Base-by-base conservation (phyloP, 1,140 invertebrate genomes). In the Cataglyphis hispanica region DNA sequence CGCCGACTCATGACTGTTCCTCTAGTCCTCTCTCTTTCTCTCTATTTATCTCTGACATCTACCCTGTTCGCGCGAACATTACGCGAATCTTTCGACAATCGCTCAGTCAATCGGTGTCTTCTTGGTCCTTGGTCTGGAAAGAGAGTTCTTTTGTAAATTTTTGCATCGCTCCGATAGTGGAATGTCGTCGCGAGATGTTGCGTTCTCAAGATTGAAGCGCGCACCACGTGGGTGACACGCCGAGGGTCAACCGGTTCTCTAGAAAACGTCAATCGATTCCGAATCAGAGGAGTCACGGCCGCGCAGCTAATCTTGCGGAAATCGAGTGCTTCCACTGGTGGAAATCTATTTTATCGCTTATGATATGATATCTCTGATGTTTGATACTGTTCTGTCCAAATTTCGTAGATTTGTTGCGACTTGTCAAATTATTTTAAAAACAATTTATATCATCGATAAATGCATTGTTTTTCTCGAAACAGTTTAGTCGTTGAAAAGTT, bases 91-190 rank as follows among this genome's bases (percentile, higher is more conserved):
- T 70, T 75, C 61, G 56, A 46, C 40, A 22, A 7, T 70, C 60
- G 80, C 16, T 76, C 25, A 50, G 40, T 78, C 53, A 66, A 13
- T 76, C 63, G 60, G 11, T 86, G 50, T 56, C n/a, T 58, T 56
- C n/a, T 58, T 50, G 50, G 50, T 63, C 31, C 31, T 31, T 25
- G 56, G 10, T 16, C 37, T 37, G 22, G 22, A 76, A 22, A 63
- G 16, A 61, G 58, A 61, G 7, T 58, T 84, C 16, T 46, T 80
- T 58, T 37, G 60, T 69, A 46, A 10, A 58, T n/a, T 13, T 31
- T 22, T 13, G 37, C 37, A 25, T 8, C 22, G 46, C 10, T 11
- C 50, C 1, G 67, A 60, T 34, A 53, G 25, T 74, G 22, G 50
- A 58, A 74, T 8, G 34, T 7, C 16, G 3, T 22, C 46, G 69